These are phyloP conservation scores for Sebastes iracundus DNA, from an alignment of 2,797 vertebrate species.

Conservation along the genomic window DNA sequence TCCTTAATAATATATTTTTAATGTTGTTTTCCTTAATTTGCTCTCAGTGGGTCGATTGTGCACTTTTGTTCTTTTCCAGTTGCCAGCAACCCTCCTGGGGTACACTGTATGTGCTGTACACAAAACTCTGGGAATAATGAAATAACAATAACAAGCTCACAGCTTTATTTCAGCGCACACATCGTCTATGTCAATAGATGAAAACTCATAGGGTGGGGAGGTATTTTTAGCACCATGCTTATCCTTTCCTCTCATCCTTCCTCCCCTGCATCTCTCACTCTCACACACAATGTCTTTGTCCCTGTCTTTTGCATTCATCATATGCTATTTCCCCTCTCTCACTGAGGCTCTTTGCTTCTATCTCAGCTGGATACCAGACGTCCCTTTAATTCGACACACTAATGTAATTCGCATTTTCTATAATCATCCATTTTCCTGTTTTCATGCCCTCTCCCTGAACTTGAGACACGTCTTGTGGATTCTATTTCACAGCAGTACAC, in stretches of 20 bases:
- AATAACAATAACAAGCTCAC: constrained; percentile 66
- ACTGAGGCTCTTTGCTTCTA: constrained; percentile 58
- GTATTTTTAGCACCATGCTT: constrained; percentile 73
- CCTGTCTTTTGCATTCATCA: constrained; percentile 72
- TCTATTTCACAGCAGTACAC: constrained; percentile 73
- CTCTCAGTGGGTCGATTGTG: constrained; percentile 40
- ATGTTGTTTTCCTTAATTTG: constrained; percentile 51
- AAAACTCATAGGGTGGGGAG: constrained; percentile 57
- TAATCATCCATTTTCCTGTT: constrained; percentile 80
- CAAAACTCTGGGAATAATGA: constrained; percentile 59
- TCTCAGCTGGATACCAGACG: constrained; percentile 77
- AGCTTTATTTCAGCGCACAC: constrained; percentile 56
- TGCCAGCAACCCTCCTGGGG: constrained; percentile 31
- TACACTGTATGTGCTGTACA: constrained; percentile 18
- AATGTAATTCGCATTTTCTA: constrained; percentile 76
- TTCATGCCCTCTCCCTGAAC: constrained; percentile 74
- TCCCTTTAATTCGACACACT: constrained; percentile 78
- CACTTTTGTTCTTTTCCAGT: constrained; percentile 40
- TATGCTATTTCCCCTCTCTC: constrained; percentile 58
- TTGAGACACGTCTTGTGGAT: constrained; percentile 70
- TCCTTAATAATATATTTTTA: constrained; percentile 30
- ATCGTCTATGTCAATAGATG: constrained; percentile 46
- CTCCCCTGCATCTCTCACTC: constrained; percentile 61
- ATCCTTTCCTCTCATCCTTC: constrained; percentile 64
- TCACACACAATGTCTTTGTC: constrained; percentile 64